Percentiles rank a stretch among this genome's conserved stretches.
These are phyloP conservation scores for Microtus pennsylvanicus DNA, from an alignment of 2,113 vertebrate species.

Conservation along the genomic window DNA sequence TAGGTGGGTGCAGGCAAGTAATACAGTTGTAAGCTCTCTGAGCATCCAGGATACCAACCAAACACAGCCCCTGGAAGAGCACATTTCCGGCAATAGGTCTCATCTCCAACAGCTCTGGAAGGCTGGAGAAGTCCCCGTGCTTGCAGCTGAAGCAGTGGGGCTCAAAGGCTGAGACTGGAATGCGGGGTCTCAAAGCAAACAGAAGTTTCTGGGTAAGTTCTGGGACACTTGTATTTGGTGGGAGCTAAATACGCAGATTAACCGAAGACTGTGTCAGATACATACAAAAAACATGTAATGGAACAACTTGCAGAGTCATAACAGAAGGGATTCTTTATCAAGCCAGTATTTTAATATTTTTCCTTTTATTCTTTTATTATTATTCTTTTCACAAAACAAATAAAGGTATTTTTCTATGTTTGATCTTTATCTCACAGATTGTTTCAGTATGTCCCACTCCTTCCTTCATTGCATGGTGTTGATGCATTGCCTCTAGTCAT, in stretches of 20 bases:
- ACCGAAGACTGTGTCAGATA: background rate
- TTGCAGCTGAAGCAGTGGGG: background rate
- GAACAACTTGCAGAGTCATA: background rate
- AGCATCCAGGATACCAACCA: background rate
- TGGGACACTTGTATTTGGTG: background rate
- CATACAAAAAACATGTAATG: background rate
- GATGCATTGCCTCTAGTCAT: background rate
- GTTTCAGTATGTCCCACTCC: fast-evolving
- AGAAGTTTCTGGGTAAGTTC: background rate
- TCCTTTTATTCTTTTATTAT: background rate
- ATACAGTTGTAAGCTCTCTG: too few species aligned
- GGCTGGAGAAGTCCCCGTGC: background rate
- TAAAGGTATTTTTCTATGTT: background rate
- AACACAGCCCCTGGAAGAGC: background rate
- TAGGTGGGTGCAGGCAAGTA: background rate
- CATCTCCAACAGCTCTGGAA: background rate
- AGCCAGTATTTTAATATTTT: background rate
- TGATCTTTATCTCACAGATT: background rate
- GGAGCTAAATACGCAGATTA: background rate
- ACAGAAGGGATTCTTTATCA: background rate
- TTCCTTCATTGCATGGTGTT: too few species aligned
- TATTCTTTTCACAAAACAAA: background rate
- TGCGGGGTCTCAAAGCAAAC: background rate
- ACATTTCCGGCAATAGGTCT: too few species aligned
- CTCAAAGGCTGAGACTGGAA: too few species aligned